Conservation (phyloP, 2,113 vertebrate genomes). For the Solea solea region DNA sequence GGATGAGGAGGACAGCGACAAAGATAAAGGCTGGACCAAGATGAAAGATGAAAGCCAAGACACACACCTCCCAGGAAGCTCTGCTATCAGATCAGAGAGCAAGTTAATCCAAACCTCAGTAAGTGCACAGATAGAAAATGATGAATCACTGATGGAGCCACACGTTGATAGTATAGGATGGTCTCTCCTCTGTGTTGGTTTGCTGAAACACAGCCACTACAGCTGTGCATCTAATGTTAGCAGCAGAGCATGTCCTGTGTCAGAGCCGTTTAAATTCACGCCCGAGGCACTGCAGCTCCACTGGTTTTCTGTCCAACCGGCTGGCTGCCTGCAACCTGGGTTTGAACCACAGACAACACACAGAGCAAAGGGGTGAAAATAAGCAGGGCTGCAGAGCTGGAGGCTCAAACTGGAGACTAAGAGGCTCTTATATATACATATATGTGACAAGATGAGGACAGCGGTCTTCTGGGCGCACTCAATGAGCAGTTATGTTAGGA, state of each 20-base stretch:
- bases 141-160: slow-evolving; percentile 38
- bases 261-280: slow-evolving; percentile 47
- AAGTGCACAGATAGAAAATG: slow-evolving; percentile 12
- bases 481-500: slow-evolving; percentile 23
- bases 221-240: slow-evolving; percentile 42
- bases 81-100: slow-evolving; percentile 21
- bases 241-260: slow-evolving; percentile 44
- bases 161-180: background rate
- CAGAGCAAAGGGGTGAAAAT: slow-evolving; percentile 30
- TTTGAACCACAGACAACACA: slow-evolving; percentile 30
- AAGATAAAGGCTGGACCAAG: slow-evolving; percentile 48
- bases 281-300: slow-evolving; percentile 40
- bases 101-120: slow-evolving; percentile 44
- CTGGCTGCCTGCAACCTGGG: slow-evolving; percentile 5
- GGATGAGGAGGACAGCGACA: slow-evolving; percentile 18
- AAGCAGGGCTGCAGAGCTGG: slow-evolving; percentile 23
- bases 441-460: slow-evolving; percentile 24
- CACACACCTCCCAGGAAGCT: slow-evolving; percentile 28
- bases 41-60: slow-evolving; percentile 39
- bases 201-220: slow-evolving; percentile 9
- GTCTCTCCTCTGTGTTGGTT: slow-evolving; percentile 10
- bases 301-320: slow-evolving; percentile 41
- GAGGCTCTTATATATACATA: background rate
- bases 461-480: slow-evolving; percentile 10
- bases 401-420: slow-evolving; percentile 41